These are phyloP conservation scores for Trogon melanurus DNA, from an alignment of 2,113 vertebrate species.

Conservation along the genomic window DNA sequence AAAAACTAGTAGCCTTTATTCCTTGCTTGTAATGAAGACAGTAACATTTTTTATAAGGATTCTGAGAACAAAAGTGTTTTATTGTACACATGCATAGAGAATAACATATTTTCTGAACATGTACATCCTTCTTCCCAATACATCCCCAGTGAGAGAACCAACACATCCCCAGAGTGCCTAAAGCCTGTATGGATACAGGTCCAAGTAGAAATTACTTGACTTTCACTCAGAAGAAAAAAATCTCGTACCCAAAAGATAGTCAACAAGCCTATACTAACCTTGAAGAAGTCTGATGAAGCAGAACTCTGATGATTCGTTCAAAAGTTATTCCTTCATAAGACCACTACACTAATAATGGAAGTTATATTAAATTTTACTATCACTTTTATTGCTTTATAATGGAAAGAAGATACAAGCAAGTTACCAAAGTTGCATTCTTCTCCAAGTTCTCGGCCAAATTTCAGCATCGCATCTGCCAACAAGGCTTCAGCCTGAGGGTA, in stretches of 20 bases:
- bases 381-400: not conserved
- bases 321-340: not conserved
- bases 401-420: not conserved
- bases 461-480: conserved; percentile 94
- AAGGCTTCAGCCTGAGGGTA: conserved; percentile 93
- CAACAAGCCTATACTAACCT: not conserved
- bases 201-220: not conserved
- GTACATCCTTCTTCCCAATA: not conserved
- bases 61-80: not conserved
- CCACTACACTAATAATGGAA: not conserved
- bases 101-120: not conserved
- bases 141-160: not conserved
- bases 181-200: not conserved
- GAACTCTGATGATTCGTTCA: not conserved
- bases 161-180: not conserved
- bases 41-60: not conserved
- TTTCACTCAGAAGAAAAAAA: not conserved
- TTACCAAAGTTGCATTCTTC: conserved; percentile 97
- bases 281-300: not conserved
- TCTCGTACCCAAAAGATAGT: not conserved
- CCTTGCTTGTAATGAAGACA: not conserved
- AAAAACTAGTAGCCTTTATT: not conserved
- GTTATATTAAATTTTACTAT: not conserved
- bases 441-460: conserved; percentile 93
- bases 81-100: not conserved